These are phyloP conservation scores for Octodonta nipae DNA, from an alignment of 2,888 invertebrate species.

Conservation along the genomic window DNA sequence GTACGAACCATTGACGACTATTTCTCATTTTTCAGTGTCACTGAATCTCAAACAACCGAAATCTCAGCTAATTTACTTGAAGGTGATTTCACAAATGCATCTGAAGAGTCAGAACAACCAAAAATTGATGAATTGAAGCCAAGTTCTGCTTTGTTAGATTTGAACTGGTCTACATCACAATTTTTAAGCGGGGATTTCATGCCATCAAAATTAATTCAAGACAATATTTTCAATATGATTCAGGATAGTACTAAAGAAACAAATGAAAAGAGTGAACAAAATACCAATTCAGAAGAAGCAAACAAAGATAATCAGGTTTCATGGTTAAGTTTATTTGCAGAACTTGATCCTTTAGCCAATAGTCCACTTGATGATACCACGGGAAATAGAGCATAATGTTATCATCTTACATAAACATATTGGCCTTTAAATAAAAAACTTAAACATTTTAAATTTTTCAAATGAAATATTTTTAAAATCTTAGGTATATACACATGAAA, in stretches of 20 bases:
- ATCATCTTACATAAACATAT: too few species aligned
- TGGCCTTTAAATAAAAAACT: too few species aligned
- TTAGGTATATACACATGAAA: too few species aligned
- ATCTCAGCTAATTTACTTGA: slow-evolving; percentile 28
- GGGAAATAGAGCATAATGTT: not conserved
- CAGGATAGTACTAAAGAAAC: slow-evolving; percentile 19
- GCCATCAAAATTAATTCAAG: slow-evolving; percentile 33
- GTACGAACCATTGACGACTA: too few species aligned
- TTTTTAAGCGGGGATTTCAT: slow-evolving; percentile 29
- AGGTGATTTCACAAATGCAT: slow-evolving; percentile 26
- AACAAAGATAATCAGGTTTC: slow-evolving; percentile 28
- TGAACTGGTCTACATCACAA: slow-evolving; percentile 22
- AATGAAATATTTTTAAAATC: too few species aligned
- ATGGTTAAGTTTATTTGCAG: slow-evolving; percentile 87
- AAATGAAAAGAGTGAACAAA: slow-evolving; percentile 12
- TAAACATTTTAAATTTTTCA: too few species aligned
- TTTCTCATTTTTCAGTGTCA: slow-evolving; percentile 6
- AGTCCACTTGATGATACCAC: not conserved
- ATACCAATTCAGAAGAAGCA: slow-evolving; percentile 13
- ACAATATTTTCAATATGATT: slow-evolving; percentile 25
- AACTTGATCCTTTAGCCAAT: slow-evolving; percentile 81
- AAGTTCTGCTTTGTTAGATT: slow-evolving; percentile 26
- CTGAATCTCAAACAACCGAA: slow-evolving; percentile 11
- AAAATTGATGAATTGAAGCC: slow-evolving; percentile 11
- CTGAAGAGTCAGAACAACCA: slow-evolving; percentile 9